Evolutionary conservation across 1,140 invertebrate genomes (phyloP).

Genomic region (Neotoxoptera formosana): DNA sequence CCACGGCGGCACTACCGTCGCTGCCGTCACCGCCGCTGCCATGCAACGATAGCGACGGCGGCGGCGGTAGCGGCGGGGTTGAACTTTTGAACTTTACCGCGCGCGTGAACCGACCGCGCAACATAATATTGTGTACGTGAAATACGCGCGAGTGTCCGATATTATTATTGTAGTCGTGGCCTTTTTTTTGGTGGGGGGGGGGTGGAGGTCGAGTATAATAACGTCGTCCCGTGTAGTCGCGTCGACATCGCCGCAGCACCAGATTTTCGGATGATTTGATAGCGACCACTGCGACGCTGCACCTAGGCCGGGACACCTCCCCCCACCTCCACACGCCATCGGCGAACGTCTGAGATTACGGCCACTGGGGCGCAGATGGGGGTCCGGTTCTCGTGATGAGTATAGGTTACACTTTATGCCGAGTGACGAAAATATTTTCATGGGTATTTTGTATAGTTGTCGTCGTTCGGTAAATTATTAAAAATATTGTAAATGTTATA

Average conservation of each 20-base stretch:
- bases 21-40: neutral
- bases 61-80: constrained; percentile 2
- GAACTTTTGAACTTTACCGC: constrained; percentile 57
- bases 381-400: neutral
- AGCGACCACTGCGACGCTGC: neutral
- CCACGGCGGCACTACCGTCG: neutral
- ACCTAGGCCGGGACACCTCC: neutral
- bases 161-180: neutral
- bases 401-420: neutral
- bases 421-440: neutral
- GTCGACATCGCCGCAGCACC: neutral
- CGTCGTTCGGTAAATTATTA: neutral
- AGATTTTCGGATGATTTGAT: neutral
- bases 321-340: neutral
- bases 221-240: neutral
- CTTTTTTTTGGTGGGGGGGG: neutral
- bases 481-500: too few relatives aligned
- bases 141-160: constrained; percentile 10
- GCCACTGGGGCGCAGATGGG: too few relatives aligned
- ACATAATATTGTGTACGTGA: neutral
- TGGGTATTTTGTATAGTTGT: neutral
- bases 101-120: neutral
- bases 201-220: neutral
- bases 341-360: neutral
- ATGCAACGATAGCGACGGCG: neutral